A percentile compares a stretch with the other conserved stretches of the same genome.
Conservation (phyloP, 1,140 invertebrate species). For the Ctenoplectra terminalis region DNA sequence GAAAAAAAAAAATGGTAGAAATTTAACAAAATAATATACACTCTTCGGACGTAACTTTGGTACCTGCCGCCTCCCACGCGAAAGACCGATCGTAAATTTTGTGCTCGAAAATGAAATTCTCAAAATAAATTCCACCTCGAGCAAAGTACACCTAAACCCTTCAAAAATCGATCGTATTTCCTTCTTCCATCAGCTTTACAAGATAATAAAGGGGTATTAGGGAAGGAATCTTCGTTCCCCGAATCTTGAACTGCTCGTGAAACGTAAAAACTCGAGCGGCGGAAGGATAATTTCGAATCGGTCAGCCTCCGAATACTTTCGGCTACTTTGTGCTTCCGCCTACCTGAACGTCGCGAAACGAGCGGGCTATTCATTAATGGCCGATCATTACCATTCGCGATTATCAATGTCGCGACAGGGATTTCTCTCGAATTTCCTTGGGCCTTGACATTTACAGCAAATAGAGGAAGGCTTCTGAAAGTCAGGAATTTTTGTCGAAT, state of each 20-base stretch:
- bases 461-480: constrained; percentile 36
- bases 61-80: no score
- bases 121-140: background rate
- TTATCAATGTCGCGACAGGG: background rate
- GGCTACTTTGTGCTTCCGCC: constrained; percentile 64
- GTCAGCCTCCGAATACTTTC: constrained; percentile 45
- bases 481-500: constrained; percentile 2
- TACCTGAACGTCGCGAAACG: constrained; percentile 54
- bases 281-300: constrained; percentile 38
- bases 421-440: constrained; percentile 29
- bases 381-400: constrained; percentile 29
- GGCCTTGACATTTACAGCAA: constrained; percentile 59
- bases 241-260: constrained; percentile 25
- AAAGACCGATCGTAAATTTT: no score
- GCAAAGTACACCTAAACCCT: background rate
- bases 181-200: constrained; percentile 2
- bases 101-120: no score
- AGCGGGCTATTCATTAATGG: constrained; percentile 64
- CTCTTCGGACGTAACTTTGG: no score
- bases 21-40: no score
- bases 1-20: no score
- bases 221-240: constrained; percentile 31
- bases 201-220: constrained; percentile 36
- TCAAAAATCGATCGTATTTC: constrained; percentile 8
- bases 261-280: constrained; percentile 39